These are phyloP conservation scores for Huso huso DNA, from an alignment of 2,797 vertebrate genomes.

Conservation along the genomic window DNA sequence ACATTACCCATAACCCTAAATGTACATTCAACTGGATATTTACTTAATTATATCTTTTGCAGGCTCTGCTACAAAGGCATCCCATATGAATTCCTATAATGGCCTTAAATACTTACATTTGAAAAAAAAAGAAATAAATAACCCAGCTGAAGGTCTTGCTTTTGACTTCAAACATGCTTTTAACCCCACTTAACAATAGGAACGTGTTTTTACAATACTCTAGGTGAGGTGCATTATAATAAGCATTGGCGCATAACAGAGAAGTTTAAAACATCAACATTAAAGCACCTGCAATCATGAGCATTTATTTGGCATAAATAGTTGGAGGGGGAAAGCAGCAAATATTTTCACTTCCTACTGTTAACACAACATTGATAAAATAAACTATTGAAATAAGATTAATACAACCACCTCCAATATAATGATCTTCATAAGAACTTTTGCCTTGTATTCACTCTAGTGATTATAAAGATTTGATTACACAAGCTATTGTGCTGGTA, in stretches of 20 bases:
- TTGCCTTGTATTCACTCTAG: too few relatives aligned
- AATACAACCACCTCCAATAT: too few relatives aligned
- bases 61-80: conserved; percentile 49
- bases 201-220: conserved; percentile 7
- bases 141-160: conserved; percentile 9
- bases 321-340: too few relatives aligned
- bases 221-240: conserved; percentile 9
- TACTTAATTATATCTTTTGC: conserved; percentile 63
- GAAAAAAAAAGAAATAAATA: background rate
- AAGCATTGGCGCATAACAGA: background rate
- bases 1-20: conserved; percentile 57
- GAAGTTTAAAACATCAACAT: background rate
- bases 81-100: conserved; percentile 47
- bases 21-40: conserved; percentile 50
- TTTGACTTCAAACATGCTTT: conserved; percentile 7
- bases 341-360: too few relatives aligned
- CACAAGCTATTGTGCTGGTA: too few relatives aligned
- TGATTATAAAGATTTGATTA: too few relatives aligned
- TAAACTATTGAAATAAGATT: too few relatives aligned
- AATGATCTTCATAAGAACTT: too few relatives aligned
- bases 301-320: background rate
- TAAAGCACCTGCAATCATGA: background rate
- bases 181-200: conserved; percentile 16
- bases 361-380: too few relatives aligned
- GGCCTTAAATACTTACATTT: conserved; percentile 5